phyloP scores from a whole-genome alignment of 2,888 invertebrate species.

The Eilema depressum region DNA sequence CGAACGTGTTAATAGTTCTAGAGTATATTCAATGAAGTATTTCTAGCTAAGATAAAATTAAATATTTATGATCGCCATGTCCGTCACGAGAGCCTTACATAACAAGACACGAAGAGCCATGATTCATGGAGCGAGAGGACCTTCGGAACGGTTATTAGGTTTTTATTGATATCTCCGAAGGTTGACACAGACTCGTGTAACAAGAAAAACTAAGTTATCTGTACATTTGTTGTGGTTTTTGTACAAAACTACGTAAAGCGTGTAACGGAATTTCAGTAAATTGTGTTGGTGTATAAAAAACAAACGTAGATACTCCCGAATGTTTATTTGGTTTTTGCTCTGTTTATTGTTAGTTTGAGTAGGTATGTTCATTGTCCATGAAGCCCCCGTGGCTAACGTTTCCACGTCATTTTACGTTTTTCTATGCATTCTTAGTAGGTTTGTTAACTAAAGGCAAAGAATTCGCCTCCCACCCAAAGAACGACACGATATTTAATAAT shows the following conservation, averaged over 20 bases:
- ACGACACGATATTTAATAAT: not conserved
- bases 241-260: constrained; percentile 11
- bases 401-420: not conserved
- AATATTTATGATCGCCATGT: constrained; percentile 5
- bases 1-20: no score
- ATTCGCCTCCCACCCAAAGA: not conserved
- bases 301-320: not conserved
- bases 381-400: not conserved
- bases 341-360: not conserved
- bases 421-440: not conserved
- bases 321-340: constrained; percentile 9
- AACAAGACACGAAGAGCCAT: constrained; percentile 28
- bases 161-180: constrained; percentile 43
- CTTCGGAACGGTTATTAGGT: constrained; percentile 39
- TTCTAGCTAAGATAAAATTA: not conserved
- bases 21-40: not conserved
- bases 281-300: not conserved
- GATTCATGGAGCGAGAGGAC: constrained; percentile 38
- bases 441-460: not conserved
- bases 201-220: constrained; percentile 23
- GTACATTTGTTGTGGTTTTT: constrained; percentile 26
- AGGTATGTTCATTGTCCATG: not conserved
- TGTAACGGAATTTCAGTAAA: constrained; percentile 15
- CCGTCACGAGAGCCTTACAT: constrained; percentile 25
- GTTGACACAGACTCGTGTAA: constrained; percentile 30